Evolutionary conservation across 2,113 vertebrate genomes (phyloP).

Genomic region (Trogon surrucura): DNA sequence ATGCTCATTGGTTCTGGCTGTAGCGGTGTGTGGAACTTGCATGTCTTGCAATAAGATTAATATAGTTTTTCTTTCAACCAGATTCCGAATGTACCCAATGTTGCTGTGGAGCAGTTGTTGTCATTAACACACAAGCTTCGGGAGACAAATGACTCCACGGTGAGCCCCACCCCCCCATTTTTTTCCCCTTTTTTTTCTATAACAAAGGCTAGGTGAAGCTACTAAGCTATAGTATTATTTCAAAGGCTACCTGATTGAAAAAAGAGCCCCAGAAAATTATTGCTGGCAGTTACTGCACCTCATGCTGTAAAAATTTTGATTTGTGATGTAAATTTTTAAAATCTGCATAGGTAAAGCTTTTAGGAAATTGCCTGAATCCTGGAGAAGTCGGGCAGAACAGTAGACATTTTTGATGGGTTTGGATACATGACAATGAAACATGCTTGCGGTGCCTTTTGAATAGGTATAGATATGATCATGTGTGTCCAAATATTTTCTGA

Average conservation of each 20-base stretch:
- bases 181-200: neutral
- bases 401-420: neutral
- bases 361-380: neutral
- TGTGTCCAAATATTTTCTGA: neutral
- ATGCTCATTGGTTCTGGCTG: neutral
- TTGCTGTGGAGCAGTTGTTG: conserved; percentile 86
- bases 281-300: neutral
- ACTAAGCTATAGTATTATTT: neutral
- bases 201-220: neutral
- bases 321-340: neutral
- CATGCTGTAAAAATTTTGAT: neutral
- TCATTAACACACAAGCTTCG: conserved; percentile 90
- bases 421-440: neutral
- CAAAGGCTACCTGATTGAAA: neutral
- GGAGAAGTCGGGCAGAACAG: neutral
- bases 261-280: neutral
- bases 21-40: neutral
- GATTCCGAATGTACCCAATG: conserved; percentile 82
- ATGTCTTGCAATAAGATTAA: neutral
- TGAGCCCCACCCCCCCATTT: conserved; percentile 67
- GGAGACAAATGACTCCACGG: conserved; percentile 86
- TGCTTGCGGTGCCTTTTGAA: neutral
- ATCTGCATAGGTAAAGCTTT: neutral
- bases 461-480: neutral
- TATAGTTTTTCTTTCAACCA: conserved; percentile 56